Evolutionary conservation across 2,797 vertebrate genomes (phyloP).

Genomic region (Pelobates cultripes): DNA sequence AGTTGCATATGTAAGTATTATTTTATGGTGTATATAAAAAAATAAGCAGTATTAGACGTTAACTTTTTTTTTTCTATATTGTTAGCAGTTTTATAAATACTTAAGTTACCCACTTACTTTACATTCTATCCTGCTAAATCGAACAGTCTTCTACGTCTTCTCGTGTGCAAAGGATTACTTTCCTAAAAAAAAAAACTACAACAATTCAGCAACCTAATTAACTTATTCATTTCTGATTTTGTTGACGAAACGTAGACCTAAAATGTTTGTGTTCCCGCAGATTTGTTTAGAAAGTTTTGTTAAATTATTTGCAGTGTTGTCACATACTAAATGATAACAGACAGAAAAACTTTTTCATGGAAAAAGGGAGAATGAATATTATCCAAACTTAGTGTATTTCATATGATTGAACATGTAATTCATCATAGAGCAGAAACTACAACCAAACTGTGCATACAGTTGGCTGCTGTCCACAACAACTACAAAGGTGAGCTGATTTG

Average conservation of each 20-base stretch:
- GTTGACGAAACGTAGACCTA: background rate
- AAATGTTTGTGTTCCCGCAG: background rate
- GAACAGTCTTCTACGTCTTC: background rate
- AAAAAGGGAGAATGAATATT: background rate
- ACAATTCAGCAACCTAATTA: background rate
- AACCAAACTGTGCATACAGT: too few species aligned
- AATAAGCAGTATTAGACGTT: slow-evolving; percentile 78
- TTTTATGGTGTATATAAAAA: slow-evolving; percentile 80
- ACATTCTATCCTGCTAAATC: slow-evolving; percentile 19
- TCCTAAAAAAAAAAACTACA: background rate
- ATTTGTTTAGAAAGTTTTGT: background rate
- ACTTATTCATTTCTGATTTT: background rate
- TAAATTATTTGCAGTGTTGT: background rate
- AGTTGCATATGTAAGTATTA: slow-evolving; percentile 71
- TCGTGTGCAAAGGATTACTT: background rate
- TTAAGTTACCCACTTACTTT: slow-evolving; percentile 44
- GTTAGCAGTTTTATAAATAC: slow-evolving; percentile 45
- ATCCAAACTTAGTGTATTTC: too few species aligned
- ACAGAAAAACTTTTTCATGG: background rate
- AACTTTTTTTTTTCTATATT: slow-evolving; percentile 55
- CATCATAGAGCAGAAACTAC: too few species aligned
- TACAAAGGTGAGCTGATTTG: too few species aligned
- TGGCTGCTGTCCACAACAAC: too few species aligned
- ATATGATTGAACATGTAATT: too few species aligned
- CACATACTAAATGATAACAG: background rate